Conservation (phyloP, 2,113 vertebrate genomes). For the Gadus macrocephalus region DNA sequence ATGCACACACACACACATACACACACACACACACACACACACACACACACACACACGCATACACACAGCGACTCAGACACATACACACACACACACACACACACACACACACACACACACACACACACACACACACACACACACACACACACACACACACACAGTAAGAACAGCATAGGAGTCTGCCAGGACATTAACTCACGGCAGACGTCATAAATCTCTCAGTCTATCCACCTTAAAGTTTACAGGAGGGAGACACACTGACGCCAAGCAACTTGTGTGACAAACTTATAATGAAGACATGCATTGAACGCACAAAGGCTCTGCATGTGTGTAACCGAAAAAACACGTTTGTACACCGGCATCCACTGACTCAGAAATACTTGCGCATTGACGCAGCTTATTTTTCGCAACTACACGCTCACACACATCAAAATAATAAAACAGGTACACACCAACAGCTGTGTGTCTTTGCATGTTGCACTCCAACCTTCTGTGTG, state of each 20-base stretch:
- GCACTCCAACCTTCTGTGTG: neutral
- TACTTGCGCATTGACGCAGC: neutral
- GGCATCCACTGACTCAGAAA: constrained; percentile 35
- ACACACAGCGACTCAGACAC: too few relatives aligned
- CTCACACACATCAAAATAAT: constrained; percentile 6
- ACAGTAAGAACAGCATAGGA: constrained; percentile 30
- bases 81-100: constrained; percentile 2
- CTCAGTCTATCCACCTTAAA: constrained; percentile 53
- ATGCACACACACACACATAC: too few relatives aligned
- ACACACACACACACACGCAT: too few relatives aligned
- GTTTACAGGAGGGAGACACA: constrained; percentile 65
- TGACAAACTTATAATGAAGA: constrained; percentile 5
- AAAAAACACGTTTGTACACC: constrained; percentile 18
- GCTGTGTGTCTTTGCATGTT: neutral
- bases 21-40: too few relatives aligned
- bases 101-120: constrained; percentile 13
- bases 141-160: constrained; percentile 20
- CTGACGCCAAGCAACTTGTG: constrained; percentile 59
- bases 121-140: constrained; percentile 21
- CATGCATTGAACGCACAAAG: constrained; percentile 1
- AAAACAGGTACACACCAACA: neutral
- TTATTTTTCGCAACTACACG: constrained; percentile 1
- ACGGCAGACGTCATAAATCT: constrained; percentile 61
- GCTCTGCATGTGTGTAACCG: constrained; percentile 14
- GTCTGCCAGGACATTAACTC: constrained; percentile 59